phyloP scores from a whole-genome alignment of 1,140 invertebrate species.

The Glossosoma conforme region DNA sequence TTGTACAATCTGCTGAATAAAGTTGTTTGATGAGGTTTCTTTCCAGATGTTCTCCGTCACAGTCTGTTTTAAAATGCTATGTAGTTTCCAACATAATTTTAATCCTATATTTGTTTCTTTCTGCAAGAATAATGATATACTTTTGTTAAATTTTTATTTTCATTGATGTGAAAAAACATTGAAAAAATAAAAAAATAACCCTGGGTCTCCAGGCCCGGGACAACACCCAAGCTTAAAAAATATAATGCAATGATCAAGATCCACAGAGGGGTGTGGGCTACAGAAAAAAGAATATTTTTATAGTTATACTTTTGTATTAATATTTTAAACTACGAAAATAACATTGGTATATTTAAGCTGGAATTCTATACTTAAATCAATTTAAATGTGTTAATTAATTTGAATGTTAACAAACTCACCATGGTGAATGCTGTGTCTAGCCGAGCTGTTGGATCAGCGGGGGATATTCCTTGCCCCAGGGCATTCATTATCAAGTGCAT shows the following conservation, averaged over 20 bases:
- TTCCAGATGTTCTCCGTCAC: conserved; percentile 13
- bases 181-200: neutral
- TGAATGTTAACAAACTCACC: conserved; percentile 8
- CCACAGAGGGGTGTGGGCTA: neutral
- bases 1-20: conserved; percentile 23
- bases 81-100: conserved; percentile 32
- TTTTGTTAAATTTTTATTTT: conserved; percentile 6
- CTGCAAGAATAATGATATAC: conserved; percentile 25
- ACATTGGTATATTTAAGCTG: neutral
- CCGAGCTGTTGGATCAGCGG: conserved; percentile 9
- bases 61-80: conserved; percentile 23
- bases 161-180: conserved; percentile 1
- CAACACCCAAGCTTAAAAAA: neutral
- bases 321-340: neutral
- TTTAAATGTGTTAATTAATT: neutral
- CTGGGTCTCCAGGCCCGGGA: too few relatives aligned
- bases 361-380: neutral
- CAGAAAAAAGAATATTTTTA: neutral
- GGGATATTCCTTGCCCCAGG: conserved; percentile 32
- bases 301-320: neutral
- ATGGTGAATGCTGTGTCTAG: conserved; percentile 10
- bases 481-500: conserved; percentile 40
- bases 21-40: conserved; percentile 10
- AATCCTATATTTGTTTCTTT: conserved; percentile 35
- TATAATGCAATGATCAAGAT: neutral